Evolutionary conservation across 2,113 vertebrate genomes (phyloP).

Genomic region (Megatriorchis doriae): DNA sequence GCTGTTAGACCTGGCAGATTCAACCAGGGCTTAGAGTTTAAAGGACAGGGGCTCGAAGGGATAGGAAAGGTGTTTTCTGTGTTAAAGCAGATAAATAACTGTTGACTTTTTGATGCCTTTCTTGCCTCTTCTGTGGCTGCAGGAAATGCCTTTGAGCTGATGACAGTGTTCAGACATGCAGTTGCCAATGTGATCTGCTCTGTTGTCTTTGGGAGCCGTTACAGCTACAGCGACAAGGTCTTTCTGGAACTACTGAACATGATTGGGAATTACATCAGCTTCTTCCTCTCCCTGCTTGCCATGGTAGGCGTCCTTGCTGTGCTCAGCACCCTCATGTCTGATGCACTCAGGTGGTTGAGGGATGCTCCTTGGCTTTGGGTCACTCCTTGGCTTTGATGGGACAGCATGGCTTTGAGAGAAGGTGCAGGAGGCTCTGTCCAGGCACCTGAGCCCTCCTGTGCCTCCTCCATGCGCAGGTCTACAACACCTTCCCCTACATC

Average conservation of each 20-base stretch:
- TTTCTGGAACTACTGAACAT: not conserved
- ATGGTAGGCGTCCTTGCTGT: not conserved
- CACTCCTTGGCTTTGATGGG: not conserved
- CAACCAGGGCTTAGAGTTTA: not conserved
- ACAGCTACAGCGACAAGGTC: not conserved
- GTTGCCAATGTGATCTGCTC: conserved; percentile 33
- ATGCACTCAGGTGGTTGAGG: fast-evolving
- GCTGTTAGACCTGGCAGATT: not conserved
- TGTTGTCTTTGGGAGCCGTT: not conserved
- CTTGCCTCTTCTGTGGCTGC: not conserved
- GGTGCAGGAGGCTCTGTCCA: not conserved
- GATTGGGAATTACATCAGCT: not conserved
- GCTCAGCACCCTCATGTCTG: not conserved
- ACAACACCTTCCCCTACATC: conserved; percentile 57
- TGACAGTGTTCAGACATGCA: not conserved
- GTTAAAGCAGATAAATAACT: not conserved
- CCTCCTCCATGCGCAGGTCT: not conserved
- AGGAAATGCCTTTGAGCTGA: not conserved
- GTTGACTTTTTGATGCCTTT: not conserved
- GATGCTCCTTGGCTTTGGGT: not conserved
- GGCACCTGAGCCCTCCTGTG: not conserved
- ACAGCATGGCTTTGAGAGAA: not conserved
- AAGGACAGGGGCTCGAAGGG: fast-evolving
- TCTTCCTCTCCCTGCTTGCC: not conserved
- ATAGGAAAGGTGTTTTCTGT: not conserved